Percentiles rank a stretch among this genome's conserved stretches.
Conservation (phyloP, 2,113 vertebrate genomes). For the Ellobius talpinus region DNA sequence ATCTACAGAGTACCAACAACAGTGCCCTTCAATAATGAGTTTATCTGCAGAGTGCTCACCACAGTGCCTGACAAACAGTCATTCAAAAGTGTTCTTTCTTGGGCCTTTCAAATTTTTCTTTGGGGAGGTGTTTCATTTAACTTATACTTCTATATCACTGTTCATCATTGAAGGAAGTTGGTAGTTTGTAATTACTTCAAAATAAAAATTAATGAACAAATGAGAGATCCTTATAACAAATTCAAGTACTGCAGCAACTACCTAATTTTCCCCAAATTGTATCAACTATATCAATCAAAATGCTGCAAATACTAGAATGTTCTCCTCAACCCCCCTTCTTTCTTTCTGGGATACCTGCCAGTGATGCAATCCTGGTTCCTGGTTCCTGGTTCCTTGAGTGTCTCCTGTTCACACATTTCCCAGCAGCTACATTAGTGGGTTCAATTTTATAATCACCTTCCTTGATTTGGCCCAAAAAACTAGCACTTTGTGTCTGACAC, state of each 20-base stretch:
- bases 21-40: background rate
- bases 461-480: constrained; percentile 29
- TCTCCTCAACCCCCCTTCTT: too few relatives aligned
- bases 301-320: background rate
- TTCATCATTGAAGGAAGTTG: too few relatives aligned
- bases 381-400: background rate
- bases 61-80: background rate
- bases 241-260: background rate
- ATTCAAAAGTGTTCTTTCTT: background rate
- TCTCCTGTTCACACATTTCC: background rate
- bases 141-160: too few relatives aligned
- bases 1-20: background rate
- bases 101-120: background rate
- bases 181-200: constrained; percentile 27
- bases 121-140: too few relatives aligned
- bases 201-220: constrained; percentile 6
- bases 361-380: background rate
- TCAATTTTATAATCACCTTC: constrained; percentile 7
- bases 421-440: background rate
- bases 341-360: background rate
- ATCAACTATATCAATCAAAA: background rate
- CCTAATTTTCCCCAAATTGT: constrained; percentile 13
- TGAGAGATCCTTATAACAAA: background rate
- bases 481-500: constrained; percentile 51
- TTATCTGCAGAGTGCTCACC: background rate